Conservation (phyloP, 2,113 vertebrate genomes). For the Lepisosteus oculatus region DNA sequence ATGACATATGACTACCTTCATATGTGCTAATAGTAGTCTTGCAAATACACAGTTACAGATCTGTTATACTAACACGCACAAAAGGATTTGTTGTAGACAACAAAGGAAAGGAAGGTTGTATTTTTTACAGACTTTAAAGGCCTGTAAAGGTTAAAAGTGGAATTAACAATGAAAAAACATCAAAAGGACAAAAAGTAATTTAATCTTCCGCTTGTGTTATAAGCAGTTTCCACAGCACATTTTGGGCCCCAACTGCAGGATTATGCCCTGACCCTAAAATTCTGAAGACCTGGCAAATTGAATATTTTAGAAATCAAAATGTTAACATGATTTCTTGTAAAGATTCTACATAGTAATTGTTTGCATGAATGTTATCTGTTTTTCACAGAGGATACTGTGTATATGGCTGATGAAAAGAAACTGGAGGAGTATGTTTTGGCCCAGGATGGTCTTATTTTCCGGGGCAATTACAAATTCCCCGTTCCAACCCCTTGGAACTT, state of each 20-base stretch:
- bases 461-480: slow-evolving; percentile 63
- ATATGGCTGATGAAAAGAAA: slow-evolving; percentile 64
- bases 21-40: no score
- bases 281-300: background rate
- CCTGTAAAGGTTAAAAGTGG: no score
- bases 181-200: no score
- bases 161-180: no score
- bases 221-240: slow-evolving; percentile 1
- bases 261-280: accelerated
- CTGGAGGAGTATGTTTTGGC: slow-evolving; percentile 77
- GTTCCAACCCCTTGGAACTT: slow-evolving; percentile 76
- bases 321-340: background rate
- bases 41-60: no score
- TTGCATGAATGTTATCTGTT: background rate
- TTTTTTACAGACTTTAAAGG: no score
- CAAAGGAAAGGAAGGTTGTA: no score
- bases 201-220: no score
- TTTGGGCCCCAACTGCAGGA: background rate
- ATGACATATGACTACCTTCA: no score
- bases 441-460: slow-evolving; percentile 84
- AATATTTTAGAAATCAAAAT: background rate
- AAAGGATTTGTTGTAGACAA: no score
- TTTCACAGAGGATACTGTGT: slow-evolving; percentile 75
- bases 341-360: background rate
- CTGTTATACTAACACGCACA: no score